Base-by-base conservation (phyloP, 2,888 invertebrate genomes). In the Cephus nigrinus region DNA sequence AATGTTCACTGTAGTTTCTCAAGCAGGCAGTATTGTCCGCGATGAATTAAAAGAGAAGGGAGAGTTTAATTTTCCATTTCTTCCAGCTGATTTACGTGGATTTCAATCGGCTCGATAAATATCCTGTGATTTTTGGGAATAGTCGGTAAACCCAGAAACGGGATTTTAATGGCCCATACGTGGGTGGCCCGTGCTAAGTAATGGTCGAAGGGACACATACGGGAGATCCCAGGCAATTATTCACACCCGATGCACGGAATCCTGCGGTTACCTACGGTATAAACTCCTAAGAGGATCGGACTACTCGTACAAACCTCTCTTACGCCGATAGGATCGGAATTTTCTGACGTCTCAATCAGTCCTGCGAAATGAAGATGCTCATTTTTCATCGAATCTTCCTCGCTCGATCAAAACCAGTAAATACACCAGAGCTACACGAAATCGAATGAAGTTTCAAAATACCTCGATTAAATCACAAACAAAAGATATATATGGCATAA, bases 291-390 rank as follows among this genome's bases (percentile, higher is more conserved):
- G 71, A 71, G 71, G 71, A 71, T 71, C 71, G 32, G 71, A 33
- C 31, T 71, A 71, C 71, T 31, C 31, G 31, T 31, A 32, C 15
- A 71, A 33, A 31, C 71, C 15, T 71, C 71, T 33, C 31, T 31
- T 33, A 23, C 78, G 75, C 75, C 68, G 78, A 78, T 78, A 78
- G 75, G 71, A 78, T 78, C 78, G 75, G 78, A 78, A 78, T 78
- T 78, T 75, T 72, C 71, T 34, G 35, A 75, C 73, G 75, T 75
- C 78, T 78, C 75, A 78, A 78, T 78, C 75, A 78, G 77, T 34
- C 71, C 69, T 34, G 30, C 35, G 36, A 71, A 71, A 55, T 23
- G 23, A 55, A 55, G 55, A 55, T 55, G 23, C 55, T 55, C 55
- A 55, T 55, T 55, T 55, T 55, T 55, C 55, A 55, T 23, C 2